phyloP scores from a whole-genome alignment of 2,888 invertebrate genomes.

The Chouioia cunea region DNA sequence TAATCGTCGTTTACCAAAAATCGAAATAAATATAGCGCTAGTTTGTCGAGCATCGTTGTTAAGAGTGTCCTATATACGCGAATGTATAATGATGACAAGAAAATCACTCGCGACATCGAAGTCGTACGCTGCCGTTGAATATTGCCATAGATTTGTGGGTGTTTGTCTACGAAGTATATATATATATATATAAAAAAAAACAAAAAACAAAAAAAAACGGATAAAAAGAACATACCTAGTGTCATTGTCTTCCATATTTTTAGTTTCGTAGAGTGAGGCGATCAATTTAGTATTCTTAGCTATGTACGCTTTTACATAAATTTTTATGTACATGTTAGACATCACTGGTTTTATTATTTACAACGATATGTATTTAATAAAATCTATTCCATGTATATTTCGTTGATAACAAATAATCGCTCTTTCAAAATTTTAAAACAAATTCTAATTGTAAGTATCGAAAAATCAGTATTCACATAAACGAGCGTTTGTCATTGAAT shows the following conservation, averaged over 20 bases:
- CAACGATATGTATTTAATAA: conserved; percentile 6
- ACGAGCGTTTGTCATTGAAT: conserved; percentile 55
- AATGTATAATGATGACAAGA: conserved; percentile 34
- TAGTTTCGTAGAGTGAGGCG: conserved; percentile 27
- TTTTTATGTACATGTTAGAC: conserved; percentile 5
- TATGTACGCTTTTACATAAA: conserved; percentile 2
- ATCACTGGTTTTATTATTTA: conserved; percentile 1
- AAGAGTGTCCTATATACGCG: conserved; percentile 24
- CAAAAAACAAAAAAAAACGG: too few species aligned
- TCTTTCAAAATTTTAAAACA: conserved; percentile 13
- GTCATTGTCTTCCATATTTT: conserved; percentile 43
- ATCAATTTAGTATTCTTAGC: neutral
- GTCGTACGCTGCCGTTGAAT: conserved; percentile 54
- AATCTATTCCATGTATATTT: neutral
- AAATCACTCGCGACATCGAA: conserved; percentile 19
- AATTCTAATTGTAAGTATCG: conserved; percentile 49
- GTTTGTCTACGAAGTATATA: conserved; percentile 38
- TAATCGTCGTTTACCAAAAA: neutral
- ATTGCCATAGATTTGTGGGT: conserved; percentile 55
- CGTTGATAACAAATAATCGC: too few species aligned
- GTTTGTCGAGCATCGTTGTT: conserved; percentile 19
- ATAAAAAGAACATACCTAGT: conserved; percentile 26
- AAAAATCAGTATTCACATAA: conserved; percentile 60
- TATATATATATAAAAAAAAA: conserved; percentile 23
- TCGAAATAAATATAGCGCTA: neutral